phyloP scores from a whole-genome alignment of 2,888 invertebrate genomes.

The Apamea monoglypha region DNA sequence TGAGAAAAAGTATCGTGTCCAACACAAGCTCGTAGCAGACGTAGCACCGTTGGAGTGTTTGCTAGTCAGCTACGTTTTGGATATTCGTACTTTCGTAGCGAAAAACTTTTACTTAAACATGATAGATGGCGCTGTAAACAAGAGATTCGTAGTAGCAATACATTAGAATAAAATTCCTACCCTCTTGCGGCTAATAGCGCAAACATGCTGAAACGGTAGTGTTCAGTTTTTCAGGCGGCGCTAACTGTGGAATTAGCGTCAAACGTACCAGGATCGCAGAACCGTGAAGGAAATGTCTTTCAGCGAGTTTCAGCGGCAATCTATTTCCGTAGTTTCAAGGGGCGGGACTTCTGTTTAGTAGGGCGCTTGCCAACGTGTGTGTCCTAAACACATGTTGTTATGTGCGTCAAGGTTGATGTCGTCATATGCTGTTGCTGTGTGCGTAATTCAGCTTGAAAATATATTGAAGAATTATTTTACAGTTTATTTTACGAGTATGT shows the following conservation, averaged over 20 bases:
- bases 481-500: not conserved
- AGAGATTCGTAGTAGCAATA: not conserved
- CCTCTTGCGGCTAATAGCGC: slow-evolving; percentile 55
- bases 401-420: slow-evolving; percentile 33
- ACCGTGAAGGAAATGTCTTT: slow-evolving; percentile 72
- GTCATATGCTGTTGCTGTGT: slow-evolving; percentile 21
- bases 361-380: slow-evolving; percentile 42
- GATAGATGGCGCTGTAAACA: slow-evolving; percentile 58
- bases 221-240: slow-evolving; percentile 75
- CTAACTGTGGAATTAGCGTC: slow-evolving; percentile 84
- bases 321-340: slow-evolving; percentile 68
- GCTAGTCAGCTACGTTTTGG: not conserved
- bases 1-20: not conserved
- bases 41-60: not conserved
- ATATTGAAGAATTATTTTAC: slow-evolving; percentile 23
- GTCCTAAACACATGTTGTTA: slow-evolving; percentile 22
- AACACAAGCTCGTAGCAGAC: not conserved
- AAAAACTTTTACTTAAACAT: slow-evolving; percentile 18
- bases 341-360: slow-evolving; percentile 60
- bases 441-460: slow-evolving; percentile 45
- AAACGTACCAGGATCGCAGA: slow-evolving; percentile 79
- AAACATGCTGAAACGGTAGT: slow-evolving; percentile 70
- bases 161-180: slow-evolving; percentile 31
- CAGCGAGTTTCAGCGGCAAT: slow-evolving; percentile 74
- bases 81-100: slow-evolving; percentile 1